Percentiles rank a stretch among this genome's conserved stretches.
Evolutionary conservation across 1,140 invertebrate genomes (phyloP).

Genomic region (Hypsibius dujardini): DNA sequence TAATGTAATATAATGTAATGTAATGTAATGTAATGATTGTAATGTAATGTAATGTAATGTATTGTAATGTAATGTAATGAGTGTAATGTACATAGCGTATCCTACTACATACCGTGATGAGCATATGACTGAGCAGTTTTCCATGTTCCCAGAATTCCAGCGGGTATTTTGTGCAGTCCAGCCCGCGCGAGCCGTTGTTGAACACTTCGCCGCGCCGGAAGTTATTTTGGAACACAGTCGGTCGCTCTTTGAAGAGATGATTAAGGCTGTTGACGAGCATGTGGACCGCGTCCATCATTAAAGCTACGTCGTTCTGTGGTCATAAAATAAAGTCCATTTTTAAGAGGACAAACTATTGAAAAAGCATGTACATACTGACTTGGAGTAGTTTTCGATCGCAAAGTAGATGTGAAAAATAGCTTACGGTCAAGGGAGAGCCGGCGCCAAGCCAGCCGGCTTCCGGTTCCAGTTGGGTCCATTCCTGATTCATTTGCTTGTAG

Average conservation of each 20-base stretch:
- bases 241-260: slow-evolving; percentile 59
- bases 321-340: slow-evolving; percentile 28
- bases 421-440: slow-evolving; percentile 32
- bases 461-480: slow-evolving; percentile 41
- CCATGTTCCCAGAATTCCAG: slow-evolving; percentile 67
- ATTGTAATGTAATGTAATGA: too few relatives aligned
- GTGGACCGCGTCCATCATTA: slow-evolving; percentile 78
- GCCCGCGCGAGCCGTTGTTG: slow-evolving; percentile 47
- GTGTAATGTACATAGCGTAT: background rate
- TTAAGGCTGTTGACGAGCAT: slow-evolving; percentile 75
- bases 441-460: slow-evolving; percentile 40
- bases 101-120: slow-evolving; percentile 1
- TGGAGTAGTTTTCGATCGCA: too few relatives aligned
- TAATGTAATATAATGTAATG: too few relatives aligned
- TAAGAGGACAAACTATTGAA: slow-evolving; percentile 24
- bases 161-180: slow-evolving; percentile 62
- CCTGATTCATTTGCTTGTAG: slow-evolving; percentile 61
- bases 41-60: too few relatives aligned
- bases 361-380: too few relatives aligned
- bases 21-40: too few relatives aligned
- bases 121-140: slow-evolving; percentile 11
- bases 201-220: slow-evolving; percentile 37
- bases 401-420: background rate
- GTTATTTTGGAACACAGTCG: slow-evolving; percentile 50
- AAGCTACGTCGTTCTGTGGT: slow-evolving; percentile 44